Conservation (phyloP, 2,888 invertebrate species). For the Hypena proboscidalis region DNA sequence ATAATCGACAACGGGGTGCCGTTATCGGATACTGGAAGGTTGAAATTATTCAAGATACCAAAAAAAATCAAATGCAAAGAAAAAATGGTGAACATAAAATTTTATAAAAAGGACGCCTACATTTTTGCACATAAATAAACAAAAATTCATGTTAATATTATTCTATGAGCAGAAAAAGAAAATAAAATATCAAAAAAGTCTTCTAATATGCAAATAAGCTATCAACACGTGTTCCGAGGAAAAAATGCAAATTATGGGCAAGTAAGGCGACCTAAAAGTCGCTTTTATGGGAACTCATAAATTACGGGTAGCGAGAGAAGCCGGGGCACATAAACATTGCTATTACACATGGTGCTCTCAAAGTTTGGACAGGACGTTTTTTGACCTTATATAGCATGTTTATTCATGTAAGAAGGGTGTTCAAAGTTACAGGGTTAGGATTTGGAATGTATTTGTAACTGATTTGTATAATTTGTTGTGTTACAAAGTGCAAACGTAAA, state of each 20-base stretch:
- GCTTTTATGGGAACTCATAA: slow-evolving; percentile 56
- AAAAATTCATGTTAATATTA: slow-evolving; percentile 31
- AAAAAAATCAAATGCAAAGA: neutral
- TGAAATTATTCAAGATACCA: too few relatives aligned
- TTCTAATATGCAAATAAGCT: slow-evolving; percentile 49
- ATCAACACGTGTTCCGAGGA: slow-evolving; percentile 57
- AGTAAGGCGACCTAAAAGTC: slow-evolving; percentile 40
- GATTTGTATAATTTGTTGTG: too few relatives aligned
- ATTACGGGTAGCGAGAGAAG: slow-evolving; percentile 37
- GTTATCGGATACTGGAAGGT: too few relatives aligned
- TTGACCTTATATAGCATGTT: slow-evolving; percentile 34
- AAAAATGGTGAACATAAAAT: too few relatives aligned
- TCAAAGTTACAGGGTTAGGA: slow-evolving; percentile 18
- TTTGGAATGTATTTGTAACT: neutral
- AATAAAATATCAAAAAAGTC: slow-evolving; percentile 40
- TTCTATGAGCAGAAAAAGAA: slow-evolving; percentile 27
- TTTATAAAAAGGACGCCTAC: too few relatives aligned
- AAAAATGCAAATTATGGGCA: slow-evolving; percentile 62
- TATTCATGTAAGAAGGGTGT: slow-evolving; percentile 37
- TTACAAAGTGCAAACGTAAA: too few relatives aligned
- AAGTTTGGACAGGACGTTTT: slow-evolving; percentile 36
- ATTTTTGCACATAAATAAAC: slow-evolving; percentile 11
- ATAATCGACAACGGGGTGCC: too few relatives aligned
- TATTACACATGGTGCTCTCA: slow-evolving; percentile 43
- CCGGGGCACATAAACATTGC: slow-evolving; percentile 46